Conservation (phyloP, 2,113 vertebrate genomes). For the Lophura nycthemera region DNA sequence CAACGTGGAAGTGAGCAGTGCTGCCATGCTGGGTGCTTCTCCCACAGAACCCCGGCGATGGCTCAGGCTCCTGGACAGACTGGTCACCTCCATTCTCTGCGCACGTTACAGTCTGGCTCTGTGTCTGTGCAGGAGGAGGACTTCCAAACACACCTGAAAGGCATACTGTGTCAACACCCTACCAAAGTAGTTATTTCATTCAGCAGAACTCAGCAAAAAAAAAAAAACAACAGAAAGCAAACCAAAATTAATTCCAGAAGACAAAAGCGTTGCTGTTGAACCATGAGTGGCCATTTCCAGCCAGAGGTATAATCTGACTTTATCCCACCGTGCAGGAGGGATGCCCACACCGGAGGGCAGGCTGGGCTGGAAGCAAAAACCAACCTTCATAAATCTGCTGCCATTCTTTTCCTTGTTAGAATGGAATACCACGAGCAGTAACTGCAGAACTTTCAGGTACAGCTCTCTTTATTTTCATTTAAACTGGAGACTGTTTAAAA, state of each 20-base stretch:
- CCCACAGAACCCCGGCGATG: constrained; percentile 71
- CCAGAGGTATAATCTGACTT: neutral
- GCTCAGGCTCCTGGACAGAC: constrained; percentile 53
- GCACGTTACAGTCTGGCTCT: constrained; percentile 53
- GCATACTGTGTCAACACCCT: neutral
- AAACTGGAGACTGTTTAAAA: neutral
- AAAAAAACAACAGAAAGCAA: neutral
- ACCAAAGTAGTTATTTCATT: neutral
- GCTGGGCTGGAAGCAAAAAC: neutral
- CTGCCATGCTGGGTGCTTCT: constrained; percentile 66
- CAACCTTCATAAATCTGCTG: neutral
- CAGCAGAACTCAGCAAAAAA: neutral
- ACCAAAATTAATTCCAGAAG: neutral
- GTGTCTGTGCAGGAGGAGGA: constrained; percentile 41
- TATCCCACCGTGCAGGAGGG: fast-evolving
- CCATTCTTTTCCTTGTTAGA: neutral
- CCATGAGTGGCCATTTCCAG: neutral
- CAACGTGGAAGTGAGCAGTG: constrained; percentile 34
- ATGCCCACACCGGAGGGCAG: fast-evolving
- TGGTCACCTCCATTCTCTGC: constrained; percentile 69
- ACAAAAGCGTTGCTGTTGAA: neutral
- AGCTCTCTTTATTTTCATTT: neutral
- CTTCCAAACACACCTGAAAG: constrained; percentile 86
- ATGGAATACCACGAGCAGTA: neutral
- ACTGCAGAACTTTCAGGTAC: fast-evolving